phyloP scores from a whole-genome alignment of 2,797 vertebrate genomes.

The Cynodonichthys magdalenae region DNA sequence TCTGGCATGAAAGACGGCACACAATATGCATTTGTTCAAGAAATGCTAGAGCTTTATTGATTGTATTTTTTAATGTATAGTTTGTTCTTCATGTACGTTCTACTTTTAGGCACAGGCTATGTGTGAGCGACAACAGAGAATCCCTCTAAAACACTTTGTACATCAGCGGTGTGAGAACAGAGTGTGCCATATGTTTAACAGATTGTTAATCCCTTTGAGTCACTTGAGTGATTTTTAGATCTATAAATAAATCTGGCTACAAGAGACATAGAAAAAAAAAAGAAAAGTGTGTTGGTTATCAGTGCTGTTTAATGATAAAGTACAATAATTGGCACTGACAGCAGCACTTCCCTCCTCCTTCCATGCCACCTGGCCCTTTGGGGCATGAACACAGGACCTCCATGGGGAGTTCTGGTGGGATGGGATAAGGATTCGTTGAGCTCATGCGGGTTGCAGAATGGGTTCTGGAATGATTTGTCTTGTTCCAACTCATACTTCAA shows the following conservation, averaged over 20 bases:
- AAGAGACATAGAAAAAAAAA: neutral
- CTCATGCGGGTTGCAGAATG: neutral
- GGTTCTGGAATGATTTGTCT: neutral
- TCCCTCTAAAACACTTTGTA: neutral
- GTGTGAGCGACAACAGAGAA: neutral
- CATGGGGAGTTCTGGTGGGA: neutral
- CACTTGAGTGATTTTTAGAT: conserved; percentile 6
- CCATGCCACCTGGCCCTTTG: neutral
- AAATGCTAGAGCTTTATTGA: no score
- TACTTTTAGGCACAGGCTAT: neutral
- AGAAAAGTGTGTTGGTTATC: neutral
- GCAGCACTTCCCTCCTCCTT: neutral
- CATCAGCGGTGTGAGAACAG: neutral
- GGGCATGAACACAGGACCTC: neutral
- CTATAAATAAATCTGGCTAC: neutral
- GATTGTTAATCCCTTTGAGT: conserved; percentile 17
- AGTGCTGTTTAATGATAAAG: neutral
- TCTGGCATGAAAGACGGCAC: no score
- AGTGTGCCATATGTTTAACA: conserved; percentile 9
- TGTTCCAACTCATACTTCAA: neutral
- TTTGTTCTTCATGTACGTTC: neutral
- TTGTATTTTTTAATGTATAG: no score
- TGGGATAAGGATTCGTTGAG: neutral
- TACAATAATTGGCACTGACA: neutral
- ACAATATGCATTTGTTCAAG: no score